Evolutionary conservation across 2,113 vertebrate genomes (phyloP).

Genomic region (Crocuta crocuta): DNA sequence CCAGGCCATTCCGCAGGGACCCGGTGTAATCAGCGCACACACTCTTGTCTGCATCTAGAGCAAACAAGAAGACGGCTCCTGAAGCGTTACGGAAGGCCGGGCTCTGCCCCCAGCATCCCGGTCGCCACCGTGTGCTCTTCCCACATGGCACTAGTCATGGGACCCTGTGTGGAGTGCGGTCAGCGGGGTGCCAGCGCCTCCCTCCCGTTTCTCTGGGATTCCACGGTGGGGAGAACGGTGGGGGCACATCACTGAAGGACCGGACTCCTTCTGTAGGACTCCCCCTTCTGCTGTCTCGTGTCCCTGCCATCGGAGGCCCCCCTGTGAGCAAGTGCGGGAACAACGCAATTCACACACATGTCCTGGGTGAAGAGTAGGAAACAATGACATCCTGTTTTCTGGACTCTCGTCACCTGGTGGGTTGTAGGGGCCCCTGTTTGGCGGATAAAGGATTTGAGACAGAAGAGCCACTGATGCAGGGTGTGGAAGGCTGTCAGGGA

Average conservation of each 20-base stretch:
- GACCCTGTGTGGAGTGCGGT: neutral
- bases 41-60: slow-evolving; percentile 67
- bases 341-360: neutral
- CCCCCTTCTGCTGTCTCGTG: neutral
- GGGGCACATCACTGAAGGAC: rapidly evolving
- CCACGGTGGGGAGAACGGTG: neutral
- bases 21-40: slow-evolving; percentile 68
- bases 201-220: neutral
- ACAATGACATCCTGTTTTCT: neutral
- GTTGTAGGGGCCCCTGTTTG: neutral
- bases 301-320: neutral
- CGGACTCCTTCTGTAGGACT: neutral
- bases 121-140: slow-evolving; percentile 51
- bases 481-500: neutral
- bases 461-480: neutral
- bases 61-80: slow-evolving; percentile 59
- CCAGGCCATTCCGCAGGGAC: slow-evolving; percentile 57
- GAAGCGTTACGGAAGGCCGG: slow-evolving; percentile 68
- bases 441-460: neutral
- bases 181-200: neutral
- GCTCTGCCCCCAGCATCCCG: slow-evolving; percentile 65
- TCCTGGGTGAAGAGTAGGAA: neutral
- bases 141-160: slow-evolving; percentile 43
- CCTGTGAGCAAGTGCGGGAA: rapidly evolving
- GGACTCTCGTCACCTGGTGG: neutral